Percentiles rank a stretch among this genome's conserved stretches.
These are phyloP conservation scores for Aplysina aerophoba DNA, from an alignment of 37 sponge, comb jelly and placozoan species.

Conservation along the genomic window DNA sequence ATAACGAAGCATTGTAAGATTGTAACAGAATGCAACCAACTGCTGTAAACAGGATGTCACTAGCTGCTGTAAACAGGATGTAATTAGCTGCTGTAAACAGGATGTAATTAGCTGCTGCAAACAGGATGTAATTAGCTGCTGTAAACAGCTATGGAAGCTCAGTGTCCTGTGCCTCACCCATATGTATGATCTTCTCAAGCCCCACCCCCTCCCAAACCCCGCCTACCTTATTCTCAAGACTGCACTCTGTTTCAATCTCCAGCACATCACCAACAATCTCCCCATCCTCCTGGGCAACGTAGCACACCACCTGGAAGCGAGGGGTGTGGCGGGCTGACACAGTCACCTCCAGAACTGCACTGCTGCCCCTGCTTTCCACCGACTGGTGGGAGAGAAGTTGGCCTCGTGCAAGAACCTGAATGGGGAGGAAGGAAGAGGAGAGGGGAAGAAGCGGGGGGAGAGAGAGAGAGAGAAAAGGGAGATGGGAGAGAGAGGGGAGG, in stretches of 20 bases:
- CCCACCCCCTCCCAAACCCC: neutral
- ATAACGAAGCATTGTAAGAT: too few relatives aligned
- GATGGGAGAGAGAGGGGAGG: neutral
- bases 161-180: neutral
- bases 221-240: neutral
- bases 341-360: neutral
- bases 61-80: too few relatives aligned
- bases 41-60: neutral
- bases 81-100: too few relatives aligned
- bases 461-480: neutral
- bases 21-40: too few relatives aligned
- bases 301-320: constrained; percentile 45
- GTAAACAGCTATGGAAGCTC: neutral
- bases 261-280: constrained; percentile 62
- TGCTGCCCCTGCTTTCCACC: too few relatives aligned
- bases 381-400: neutral
- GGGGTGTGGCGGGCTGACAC: constrained; percentile 21
- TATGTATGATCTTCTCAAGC: neutral
- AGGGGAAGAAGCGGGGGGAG: neutral
- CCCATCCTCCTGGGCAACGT: constrained; percentile 67
- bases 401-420: neutral
- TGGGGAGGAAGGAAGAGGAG: neutral
- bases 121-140: too few relatives aligned
- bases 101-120: too few relatives aligned
- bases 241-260: constrained; percentile 34